Evolutionary conservation across 2,888 invertebrate species (phyloP).

Genomic region (Drosophila paramelanica): DNA sequence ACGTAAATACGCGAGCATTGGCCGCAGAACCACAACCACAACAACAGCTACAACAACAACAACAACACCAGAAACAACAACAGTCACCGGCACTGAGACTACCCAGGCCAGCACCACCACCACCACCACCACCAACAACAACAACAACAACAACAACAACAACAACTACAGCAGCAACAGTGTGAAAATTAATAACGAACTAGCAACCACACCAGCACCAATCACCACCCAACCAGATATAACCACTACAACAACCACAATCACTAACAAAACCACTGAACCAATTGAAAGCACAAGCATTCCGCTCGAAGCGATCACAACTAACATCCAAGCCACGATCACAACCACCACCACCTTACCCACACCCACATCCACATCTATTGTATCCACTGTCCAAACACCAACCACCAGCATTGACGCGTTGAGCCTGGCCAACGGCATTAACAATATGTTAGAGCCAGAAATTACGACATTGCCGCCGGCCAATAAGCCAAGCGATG

Average conservation of each 20-base stretch:
- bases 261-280: constrained; percentile 79
- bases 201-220: constrained; percentile 61
- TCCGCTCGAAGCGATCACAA: constrained; percentile 51
- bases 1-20: constrained; percentile 83
- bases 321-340: constrained; percentile 57
- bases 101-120: constrained; percentile 59
- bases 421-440: constrained; percentile 42
- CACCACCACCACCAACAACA: constrained; percentile 49
- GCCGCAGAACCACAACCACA: constrained; percentile 81
- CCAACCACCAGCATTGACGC: constrained; percentile 33
- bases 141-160: constrained; percentile 58
- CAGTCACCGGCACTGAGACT: constrained; percentile 61
- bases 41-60: constrained; percentile 62
- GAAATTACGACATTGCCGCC: constrained; percentile 42
- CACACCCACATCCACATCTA: constrained; percentile 52
- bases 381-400: constrained; percentile 52
- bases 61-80: constrained; percentile 57
- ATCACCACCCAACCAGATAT: constrained; percentile 51
- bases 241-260: constrained; percentile 59
- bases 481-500: constrained; percentile 33
- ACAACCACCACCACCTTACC: constrained; percentile 51
- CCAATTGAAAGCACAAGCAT: constrained; percentile 76
- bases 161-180: constrained; percentile 67
- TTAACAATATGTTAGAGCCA: constrained; percentile 44
- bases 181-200: constrained; percentile 59